These are phyloP conservation scores for Cepaea hortensis DNA, from an alignment of 2,888 invertebrate genomes.

Conservation along the genomic window DNA sequence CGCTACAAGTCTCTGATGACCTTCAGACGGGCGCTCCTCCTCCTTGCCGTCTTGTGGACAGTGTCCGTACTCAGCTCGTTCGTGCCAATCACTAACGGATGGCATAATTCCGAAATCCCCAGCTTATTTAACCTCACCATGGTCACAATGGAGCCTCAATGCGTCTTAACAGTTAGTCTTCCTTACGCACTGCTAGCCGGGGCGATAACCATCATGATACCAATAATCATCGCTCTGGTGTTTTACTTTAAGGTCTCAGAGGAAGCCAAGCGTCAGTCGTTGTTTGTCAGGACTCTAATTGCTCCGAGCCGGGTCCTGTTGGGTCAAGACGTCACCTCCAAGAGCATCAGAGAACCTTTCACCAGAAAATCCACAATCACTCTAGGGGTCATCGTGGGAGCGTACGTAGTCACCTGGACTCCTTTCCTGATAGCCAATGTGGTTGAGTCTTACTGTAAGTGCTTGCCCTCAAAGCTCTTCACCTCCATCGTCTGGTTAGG, in stretches of 20 bases:
- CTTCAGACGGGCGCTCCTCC: constrained; percentile 55
- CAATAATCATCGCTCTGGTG: constrained; percentile 65
- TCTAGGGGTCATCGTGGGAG: constrained; percentile 68
- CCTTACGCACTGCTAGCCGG: constrained; percentile 64
- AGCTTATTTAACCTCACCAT: constrained; percentile 65
- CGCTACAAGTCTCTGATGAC: constrained; percentile 65
- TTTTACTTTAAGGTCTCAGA: constrained; percentile 68
- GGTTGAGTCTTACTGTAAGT: constrained; percentile 61
- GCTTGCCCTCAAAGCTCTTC: constrained; percentile 63
- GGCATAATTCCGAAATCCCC: constrained; percentile 63
- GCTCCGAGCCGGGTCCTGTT: constrained; percentile 65
- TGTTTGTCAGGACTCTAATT: constrained; percentile 63
- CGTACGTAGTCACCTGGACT: constrained; percentile 69
- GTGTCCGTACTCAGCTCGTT: constrained; percentile 67
- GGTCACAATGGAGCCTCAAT: constrained; percentile 59
- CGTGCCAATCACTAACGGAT: constrained; percentile 66
- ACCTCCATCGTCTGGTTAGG: constrained; percentile 67
- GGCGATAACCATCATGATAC: constrained; percentile 65
- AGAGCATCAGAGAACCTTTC: constrained; percentile 66
- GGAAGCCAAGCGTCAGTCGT: constrained; percentile 67
- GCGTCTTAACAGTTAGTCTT: constrained; percentile 65
- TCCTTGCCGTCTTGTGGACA: constrained; percentile 61
- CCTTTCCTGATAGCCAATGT: constrained; percentile 66
- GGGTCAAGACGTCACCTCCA: constrained; percentile 61
- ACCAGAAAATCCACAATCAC: constrained; percentile 69